Evolutionary conservation across 2,888 invertebrate species (phyloP).

Genomic region (Ectobius pallidus): DNA sequence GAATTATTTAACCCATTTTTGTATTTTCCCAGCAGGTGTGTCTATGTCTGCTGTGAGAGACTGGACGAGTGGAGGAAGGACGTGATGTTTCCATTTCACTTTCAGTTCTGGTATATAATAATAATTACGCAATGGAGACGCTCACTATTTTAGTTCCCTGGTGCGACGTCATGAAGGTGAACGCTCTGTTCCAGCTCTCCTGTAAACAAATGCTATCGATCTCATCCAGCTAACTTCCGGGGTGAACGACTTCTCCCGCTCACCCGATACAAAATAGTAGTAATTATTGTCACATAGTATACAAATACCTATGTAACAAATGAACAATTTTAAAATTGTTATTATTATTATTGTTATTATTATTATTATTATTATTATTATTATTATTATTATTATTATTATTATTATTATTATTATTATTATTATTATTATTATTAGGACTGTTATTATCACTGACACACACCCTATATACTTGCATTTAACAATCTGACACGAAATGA

Average conservation of each 20-base stretch:
- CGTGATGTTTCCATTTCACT: no score
- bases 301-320: background rate
- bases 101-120: no score
- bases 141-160: constrained; percentile 12
- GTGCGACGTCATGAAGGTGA: constrained; percentile 21
- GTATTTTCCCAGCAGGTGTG: no score
- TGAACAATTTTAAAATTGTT: background rate
- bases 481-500: no score
- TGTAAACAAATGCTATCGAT: constrained; percentile 23
- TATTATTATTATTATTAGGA: background rate
- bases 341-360: background rate
- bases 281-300: no score
- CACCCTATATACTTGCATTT: no score
- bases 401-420: background rate
- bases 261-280: no score
- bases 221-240: constrained; percentile 14
- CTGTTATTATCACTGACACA: background rate
- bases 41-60: no score
- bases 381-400: background rate
- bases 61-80: no score
- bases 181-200: constrained; percentile 1
- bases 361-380: background rate
- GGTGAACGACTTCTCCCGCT: constrained; percentile 17
- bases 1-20: no score
- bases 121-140: no score